phyloP scores from a whole-genome alignment of 1,140 invertebrate species.

The Trichogramma pretiosum region DNA sequence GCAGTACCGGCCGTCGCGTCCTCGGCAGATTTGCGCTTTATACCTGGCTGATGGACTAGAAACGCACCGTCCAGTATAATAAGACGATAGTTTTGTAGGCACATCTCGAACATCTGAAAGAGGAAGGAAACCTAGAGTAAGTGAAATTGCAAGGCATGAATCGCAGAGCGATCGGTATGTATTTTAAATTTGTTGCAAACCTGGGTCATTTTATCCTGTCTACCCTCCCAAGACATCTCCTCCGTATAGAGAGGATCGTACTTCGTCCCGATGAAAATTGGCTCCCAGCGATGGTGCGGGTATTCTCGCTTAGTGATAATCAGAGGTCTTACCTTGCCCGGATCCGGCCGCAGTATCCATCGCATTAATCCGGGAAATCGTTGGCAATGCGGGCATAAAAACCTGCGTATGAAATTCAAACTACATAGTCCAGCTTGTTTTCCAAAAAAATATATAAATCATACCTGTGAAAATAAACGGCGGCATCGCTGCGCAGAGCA shows the following conservation, averaged over 20 bases:
- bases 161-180: not conserved
- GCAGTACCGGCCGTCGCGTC: constrained; percentile 30
- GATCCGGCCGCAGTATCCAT: constrained; percentile 52
- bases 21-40: constrained; percentile 45
- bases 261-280: constrained; percentile 72
- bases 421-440: not conserved
- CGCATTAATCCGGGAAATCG: constrained; percentile 64
- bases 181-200: constrained; percentile 48
- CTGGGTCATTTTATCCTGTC: constrained; percentile 80
- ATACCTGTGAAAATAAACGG: constrained; percentile 55
- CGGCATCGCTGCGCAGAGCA: constrained; percentile 29
- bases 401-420: constrained; percentile 19
- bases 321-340: constrained; percentile 50
- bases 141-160: not conserved
- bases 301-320: constrained; percentile 58
- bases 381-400: constrained; percentile 66
- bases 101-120: constrained; percentile 69
- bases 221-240: constrained; percentile 70
- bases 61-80: constrained; percentile 71
- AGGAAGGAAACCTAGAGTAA: not conserved
- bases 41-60: constrained; percentile 67
- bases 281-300: constrained; percentile 72
- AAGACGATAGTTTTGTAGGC: constrained; percentile 64
- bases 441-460: not conserved
- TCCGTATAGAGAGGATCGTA: constrained; percentile 74